phyloP scores from a whole-genome alignment of 2,113 vertebrate genomes.

The Sinocyclocheilus anshuiensis region DNA sequence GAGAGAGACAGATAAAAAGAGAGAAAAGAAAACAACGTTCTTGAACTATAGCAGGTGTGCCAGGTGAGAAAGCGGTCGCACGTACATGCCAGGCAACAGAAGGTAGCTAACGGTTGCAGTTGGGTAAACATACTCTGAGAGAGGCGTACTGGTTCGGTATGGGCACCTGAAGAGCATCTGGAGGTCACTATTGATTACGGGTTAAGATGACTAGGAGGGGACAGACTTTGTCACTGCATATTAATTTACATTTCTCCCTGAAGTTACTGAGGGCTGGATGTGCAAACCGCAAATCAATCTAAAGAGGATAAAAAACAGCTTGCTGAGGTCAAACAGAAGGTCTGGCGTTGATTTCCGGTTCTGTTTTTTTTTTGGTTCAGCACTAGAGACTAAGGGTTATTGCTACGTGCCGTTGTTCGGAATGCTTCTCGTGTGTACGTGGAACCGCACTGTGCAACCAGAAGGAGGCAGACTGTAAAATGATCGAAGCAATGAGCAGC shows the following conservation, averaged over 20 bases:
- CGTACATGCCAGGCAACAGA: slow-evolving; percentile 55
- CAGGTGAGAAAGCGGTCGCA: slow-evolving; percentile 38
- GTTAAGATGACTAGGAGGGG: slow-evolving; percentile 61
- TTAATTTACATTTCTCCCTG: slow-evolving; percentile 71
- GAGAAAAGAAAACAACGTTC: neutral
- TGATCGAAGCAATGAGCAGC: neutral
- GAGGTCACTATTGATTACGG: slow-evolving; percentile 69
- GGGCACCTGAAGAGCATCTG: slow-evolving; percentile 74
- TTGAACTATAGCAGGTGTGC: neutral
- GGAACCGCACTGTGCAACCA: slow-evolving; percentile 45
- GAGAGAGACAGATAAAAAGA: neutral
- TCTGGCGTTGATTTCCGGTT: slow-evolving; percentile 17
- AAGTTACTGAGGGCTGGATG: slow-evolving; percentile 65
- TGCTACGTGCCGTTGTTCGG: slow-evolving; percentile 65
- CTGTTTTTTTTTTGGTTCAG: slow-evolving; percentile 52
- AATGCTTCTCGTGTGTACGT: slow-evolving; percentile 63
- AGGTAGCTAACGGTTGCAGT: slow-evolving; percentile 75
- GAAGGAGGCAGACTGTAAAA: slow-evolving; percentile 35
- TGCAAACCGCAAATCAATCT: slow-evolving; percentile 60
- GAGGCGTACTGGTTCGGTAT: slow-evolving; percentile 73
- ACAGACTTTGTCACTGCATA: slow-evolving; percentile 73
- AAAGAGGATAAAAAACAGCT: slow-evolving; percentile 26
- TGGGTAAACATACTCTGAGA: slow-evolving; percentile 64
- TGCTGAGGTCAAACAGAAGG: slow-evolving; percentile 28
- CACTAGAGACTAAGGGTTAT: slow-evolving; percentile 64